Conservation (phyloP, 2,888 invertebrate species). For the Torymus tubicola region DNA sequence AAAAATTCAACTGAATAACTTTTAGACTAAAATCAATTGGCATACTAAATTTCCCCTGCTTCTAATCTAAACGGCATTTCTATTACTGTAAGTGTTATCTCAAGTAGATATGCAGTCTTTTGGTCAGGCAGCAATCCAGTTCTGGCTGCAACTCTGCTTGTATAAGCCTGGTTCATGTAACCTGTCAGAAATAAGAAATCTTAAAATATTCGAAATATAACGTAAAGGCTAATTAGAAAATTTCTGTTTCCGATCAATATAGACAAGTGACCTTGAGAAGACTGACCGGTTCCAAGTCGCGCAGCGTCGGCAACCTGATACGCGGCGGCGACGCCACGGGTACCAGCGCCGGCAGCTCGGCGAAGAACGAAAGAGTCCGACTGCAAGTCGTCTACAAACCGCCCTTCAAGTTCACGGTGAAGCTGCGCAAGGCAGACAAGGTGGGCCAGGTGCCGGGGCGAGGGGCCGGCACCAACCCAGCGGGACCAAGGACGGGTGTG, state of each 20-base stretch:
- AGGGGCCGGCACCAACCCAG: constrained; percentile 56
- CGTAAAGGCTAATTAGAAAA: not conserved
- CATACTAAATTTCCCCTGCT: too few species aligned
- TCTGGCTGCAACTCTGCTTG: too few species aligned
- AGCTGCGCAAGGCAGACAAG: constrained; percentile 85
- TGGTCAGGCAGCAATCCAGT: too few species aligned
- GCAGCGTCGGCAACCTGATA: constrained; percentile 84
- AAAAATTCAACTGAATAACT: too few species aligned
- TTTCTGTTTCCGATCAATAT: constrained; percentile 45
- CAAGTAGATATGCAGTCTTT: too few species aligned
- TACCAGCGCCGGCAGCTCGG: constrained; percentile 52
- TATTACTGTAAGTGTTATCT: too few species aligned
- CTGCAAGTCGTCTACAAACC: constrained; percentile 92
- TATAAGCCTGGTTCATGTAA: too few species aligned
- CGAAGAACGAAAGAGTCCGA: constrained; percentile 77
- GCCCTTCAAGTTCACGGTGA: constrained; percentile 90
- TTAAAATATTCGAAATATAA: too few species aligned
- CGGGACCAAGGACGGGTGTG: constrained; percentile 76
- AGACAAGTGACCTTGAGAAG: constrained; percentile 68
- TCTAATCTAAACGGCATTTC: too few species aligned
- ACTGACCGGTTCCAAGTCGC: constrained; percentile 78
- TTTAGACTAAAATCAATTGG: too few species aligned
- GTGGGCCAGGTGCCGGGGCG: constrained; percentile 66
- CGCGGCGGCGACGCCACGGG: constrained; percentile 70
- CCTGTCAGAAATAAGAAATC: too few species aligned